A percentile compares a stretch with the other conserved stretches of the same genome.
Conservation (phyloP, 2,888 invertebrate genomes). For the Harpagoxenus sublaevis region DNA sequence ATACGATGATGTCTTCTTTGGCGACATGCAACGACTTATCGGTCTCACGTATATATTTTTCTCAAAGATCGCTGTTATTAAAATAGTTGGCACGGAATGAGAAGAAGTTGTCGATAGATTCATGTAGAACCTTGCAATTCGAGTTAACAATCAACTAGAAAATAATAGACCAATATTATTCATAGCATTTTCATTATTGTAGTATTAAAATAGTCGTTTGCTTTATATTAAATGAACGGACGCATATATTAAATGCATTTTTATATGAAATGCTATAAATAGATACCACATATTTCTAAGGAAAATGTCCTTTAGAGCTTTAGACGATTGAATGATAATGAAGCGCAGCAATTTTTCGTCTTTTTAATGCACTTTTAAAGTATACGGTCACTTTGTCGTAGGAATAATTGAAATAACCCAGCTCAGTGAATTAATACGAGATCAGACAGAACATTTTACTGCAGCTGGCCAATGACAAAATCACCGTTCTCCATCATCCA, state of each 20-base stretch:
- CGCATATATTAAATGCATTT: not conserved
- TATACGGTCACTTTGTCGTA: not conserved
- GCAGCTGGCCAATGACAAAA: conserved; percentile 29
- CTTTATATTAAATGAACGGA: not conserved
- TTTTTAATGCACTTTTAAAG: not conserved
- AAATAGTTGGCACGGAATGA: not conserved
- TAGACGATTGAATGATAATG: not conserved
- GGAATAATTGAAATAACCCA: not conserved
- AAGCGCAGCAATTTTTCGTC: not conserved
- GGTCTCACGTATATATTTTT: conserved; percentile 57
- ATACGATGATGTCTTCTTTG: conserved; percentile 59
- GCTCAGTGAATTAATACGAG: conserved; percentile 37
- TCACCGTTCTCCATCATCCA: conserved; percentile 52
- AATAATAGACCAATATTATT: not conserved
- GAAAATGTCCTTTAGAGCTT: not conserved
- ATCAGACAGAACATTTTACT: conserved; percentile 41
- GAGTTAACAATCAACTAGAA: not conserved
- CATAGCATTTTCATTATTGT: not conserved
- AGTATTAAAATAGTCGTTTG: not conserved
- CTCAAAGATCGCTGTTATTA: conserved; percentile 5
- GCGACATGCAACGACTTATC: conserved; percentile 61
- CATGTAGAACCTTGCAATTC: not conserved
- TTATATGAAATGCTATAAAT: not conserved
- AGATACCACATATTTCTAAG: not conserved
- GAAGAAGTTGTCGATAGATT: not conserved